Base-by-base conservation (phyloP, 2,888 invertebrate genomes). In the Spisula subtruncata region DNA sequence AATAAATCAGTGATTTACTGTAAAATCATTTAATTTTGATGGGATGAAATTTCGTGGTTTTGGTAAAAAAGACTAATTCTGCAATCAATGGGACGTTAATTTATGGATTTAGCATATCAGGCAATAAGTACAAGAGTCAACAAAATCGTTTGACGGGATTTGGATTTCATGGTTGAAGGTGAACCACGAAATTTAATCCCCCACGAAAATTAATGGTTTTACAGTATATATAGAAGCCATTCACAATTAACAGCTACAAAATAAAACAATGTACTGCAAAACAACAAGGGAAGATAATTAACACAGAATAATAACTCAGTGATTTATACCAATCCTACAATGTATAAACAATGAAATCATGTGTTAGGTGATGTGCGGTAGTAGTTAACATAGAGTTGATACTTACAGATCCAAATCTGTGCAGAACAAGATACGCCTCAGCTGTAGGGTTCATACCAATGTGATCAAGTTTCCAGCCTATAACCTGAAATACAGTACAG, bases 351-450 rank as follows among this genome's bases (percentile, higher is more conserved):
- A 25, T 66, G 10, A 25, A 4, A 66, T 66, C 25, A 66, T 66
- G 60, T 25, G n/a, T 8, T 0, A 75, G 2, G 35, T 75, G 10
- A 75, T 75, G 25, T 35, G 35, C 1, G 16, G 75, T 18, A 35
- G 2, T 41, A 41, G n/a, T n/a, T n/a, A n/a, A n/a, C 32, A 32
- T 71, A 75, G 81, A 81, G 41, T 25, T 41, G 25, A 84, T 96
- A 98, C 98, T 98, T 98, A 98, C 98, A 97, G 98, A 98, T 97
- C 98, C 99, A 97, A 98, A 98, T 97, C 98, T 98, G 97, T 99
- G 98, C 96, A 98, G 98, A 95, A 98, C 98, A 93, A 99, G 97
- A 97, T 98, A 98, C 95, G 98, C 98, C 97, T 98, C 98, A 90
- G 98, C 98, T 1, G 98, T 98, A 93, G 98, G 98, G 89, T 98